Evolutionary conservation across 2,113 vertebrate genomes (phyloP).

Genomic region (Chionodraco myersi): DNA sequence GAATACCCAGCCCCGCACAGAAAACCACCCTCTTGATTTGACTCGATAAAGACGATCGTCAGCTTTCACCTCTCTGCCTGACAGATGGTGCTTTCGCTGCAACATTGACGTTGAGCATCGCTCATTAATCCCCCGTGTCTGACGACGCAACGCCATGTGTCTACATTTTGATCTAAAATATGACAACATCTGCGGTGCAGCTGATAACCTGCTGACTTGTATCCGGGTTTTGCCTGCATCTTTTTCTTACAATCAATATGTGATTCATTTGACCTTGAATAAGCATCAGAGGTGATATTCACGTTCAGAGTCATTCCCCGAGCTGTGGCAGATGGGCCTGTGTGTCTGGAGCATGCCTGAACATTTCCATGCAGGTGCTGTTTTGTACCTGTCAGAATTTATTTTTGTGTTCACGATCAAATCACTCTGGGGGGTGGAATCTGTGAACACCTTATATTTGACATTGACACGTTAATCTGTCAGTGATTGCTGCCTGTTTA

Average conservation of each 20-base stretch:
- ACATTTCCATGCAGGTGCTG: slow-evolving; percentile 39
- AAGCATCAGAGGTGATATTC: slow-evolving; percentile 61
- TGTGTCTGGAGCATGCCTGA: slow-evolving; percentile 5
- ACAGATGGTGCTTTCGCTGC: slow-evolving; percentile 31
- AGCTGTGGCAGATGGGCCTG: slow-evolving; percentile 12
- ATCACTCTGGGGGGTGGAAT: background rate
- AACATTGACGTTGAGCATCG: slow-evolving; percentile 28
- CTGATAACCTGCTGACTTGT: slow-evolving; percentile 1
- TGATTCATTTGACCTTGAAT: slow-evolving; percentile 74
- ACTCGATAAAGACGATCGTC: background rate
- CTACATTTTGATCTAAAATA: background rate
- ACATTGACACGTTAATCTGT: slow-evolving; percentile 22
- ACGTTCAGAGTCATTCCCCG: background rate
- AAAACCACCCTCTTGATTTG: background rate
- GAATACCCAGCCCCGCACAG: background rate
- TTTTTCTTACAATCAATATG: background rate
- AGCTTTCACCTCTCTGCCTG: slow-evolving; percentile 46
- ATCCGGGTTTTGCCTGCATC: background rate
- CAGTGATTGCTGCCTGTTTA: slow-evolving; percentile 35
- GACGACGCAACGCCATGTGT: slow-evolving; percentile 30
- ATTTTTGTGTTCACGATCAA: background rate
- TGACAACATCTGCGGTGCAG: background rate
- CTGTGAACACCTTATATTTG: background rate
- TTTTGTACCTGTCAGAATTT: slow-evolving; percentile 29
- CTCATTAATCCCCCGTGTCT: slow-evolving; percentile 31